Evolutionary conservation across 1,140 invertebrate genomes (phyloP), one percentile per base, ranked within the genome.

Genomic region (Brachionus calyciflorus): DNA sequence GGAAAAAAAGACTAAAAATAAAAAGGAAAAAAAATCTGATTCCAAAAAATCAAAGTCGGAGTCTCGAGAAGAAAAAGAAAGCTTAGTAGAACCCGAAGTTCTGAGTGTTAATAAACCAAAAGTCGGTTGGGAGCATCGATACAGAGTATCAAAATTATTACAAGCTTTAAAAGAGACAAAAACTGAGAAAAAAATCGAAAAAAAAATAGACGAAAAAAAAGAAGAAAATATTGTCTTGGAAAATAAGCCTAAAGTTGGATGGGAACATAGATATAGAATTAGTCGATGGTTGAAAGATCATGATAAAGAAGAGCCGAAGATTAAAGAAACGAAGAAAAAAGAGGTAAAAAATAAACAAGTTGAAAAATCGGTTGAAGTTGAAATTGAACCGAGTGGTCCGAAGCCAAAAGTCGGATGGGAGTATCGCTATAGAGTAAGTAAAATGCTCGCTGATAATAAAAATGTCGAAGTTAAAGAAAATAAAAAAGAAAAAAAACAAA

Each of bases 221-320:
- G 60, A 65, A 24, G 41, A 65, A 26, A 26, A 1, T 44, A 7
- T 26, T 6, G 5, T 40, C 12, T 7, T 10, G 17, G 46, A 73
- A 33, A 26, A 73, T 41, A 77, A 77, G 30, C 76, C 76, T 21
- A 77, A 65, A 63, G 76, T 77, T 46, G 55, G 76, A 0, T 77
- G 44, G 37, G 60, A 46, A 37, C 46, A 77, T 63, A 37, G 76
- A 6, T 77, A 77, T 28, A 26, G 76, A 51, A 40, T 77, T 19
- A 44, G 19, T 28, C 60, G 21, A 14, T 44, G 19, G 37, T 65
- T 44, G 41, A 44, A 6, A 19, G 21, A 46, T 44, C 21, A 44
- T 65, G 19, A 5, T 17, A 9, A 28, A 17, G 57, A n/a, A n/a
- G n/a, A n/a, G n/a, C n/a, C 9, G 30, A 40, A 40, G 19, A 63